Evolutionary conservation across 53 echinoderm and acorn worm species (phyloP).

Genomic region (Paracentrotus lividus): DNA sequence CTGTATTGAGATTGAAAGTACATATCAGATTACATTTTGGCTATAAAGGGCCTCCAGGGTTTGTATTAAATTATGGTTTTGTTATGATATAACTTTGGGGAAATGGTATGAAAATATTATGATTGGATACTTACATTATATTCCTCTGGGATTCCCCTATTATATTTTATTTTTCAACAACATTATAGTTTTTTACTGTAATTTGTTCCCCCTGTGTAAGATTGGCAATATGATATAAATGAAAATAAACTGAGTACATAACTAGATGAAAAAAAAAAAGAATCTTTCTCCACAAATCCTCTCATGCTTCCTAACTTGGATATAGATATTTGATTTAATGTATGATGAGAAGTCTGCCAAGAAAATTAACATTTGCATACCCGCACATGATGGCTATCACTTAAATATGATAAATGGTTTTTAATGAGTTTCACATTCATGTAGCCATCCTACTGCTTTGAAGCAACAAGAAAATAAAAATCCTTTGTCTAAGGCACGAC

Average conservation of each 20-base stretch:
- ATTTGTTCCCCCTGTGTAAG: background rate
- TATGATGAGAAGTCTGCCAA: no score
- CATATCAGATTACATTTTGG: background rate
- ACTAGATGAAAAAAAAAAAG: no score
- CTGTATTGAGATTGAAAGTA: background rate
- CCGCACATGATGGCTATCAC: background rate
- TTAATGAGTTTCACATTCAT: background rate
- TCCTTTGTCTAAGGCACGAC: background rate
- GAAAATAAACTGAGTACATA: no score
- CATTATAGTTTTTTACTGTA: background rate
- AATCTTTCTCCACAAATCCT: no score
- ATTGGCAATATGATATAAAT: no score
- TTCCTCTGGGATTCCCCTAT: background rate
- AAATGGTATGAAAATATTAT: background rate
- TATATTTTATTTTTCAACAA: background rate
- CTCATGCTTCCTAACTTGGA: no score
- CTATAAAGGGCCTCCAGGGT: constrained; percentile 6
- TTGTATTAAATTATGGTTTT: constrained; percentile 1
- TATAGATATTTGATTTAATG: no score
- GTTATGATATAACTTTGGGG: background rate
- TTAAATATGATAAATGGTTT: background rate
- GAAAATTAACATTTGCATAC: background rate
- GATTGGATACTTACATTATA: background rate
- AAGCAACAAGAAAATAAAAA: background rate
- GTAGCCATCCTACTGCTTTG: background rate